These are phyloP conservation scores for Siderastrea radians DNA, from an alignment of 92 coral and sea anemone species.

Conservation along the genomic window DNA sequence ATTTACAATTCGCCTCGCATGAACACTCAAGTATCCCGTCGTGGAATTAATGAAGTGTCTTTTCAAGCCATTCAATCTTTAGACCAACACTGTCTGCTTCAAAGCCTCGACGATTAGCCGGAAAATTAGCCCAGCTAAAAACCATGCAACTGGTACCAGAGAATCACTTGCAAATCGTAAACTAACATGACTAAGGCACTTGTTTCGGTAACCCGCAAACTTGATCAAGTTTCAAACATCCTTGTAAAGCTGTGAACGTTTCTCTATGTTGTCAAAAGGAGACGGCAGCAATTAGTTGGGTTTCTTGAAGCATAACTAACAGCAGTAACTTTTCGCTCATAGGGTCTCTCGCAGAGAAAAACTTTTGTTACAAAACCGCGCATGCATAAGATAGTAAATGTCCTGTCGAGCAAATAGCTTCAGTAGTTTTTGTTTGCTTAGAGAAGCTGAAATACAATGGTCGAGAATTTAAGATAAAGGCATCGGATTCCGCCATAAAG, in stretches of 20 bases:
- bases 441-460: neutral
- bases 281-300: neutral
- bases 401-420: slow-evolving; percentile 5
- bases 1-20: slow-evolving; percentile 1
- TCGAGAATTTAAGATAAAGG: neutral
- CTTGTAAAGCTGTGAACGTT: neutral
- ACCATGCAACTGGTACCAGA: slow-evolving; percentile 32
- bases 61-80: slow-evolving; percentile 7
- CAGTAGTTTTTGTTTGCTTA: slow-evolving; percentile 19
- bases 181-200: neutral
- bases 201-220: slow-evolving; percentile 3
- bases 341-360: neutral
- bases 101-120: slow-evolving; percentile 9
- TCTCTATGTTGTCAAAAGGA: neutral
- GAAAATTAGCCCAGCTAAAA: neutral
- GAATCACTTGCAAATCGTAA: slow-evolving; percentile 14
- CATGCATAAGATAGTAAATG: slow-evolving; percentile 31
- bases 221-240: neutral
- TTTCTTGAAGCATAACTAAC: neutral
- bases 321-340: slow-evolving; percentile 7
- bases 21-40: slow-evolving; percentile 15
- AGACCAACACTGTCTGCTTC: neutral
- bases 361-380: slow-evolving; percentile 17
- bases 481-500: neutral
- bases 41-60: slow-evolving; percentile 22